phyloP scores from a whole-genome alignment of 2,113 vertebrate species.

The Ptychochromis oligacanthus region DNA sequence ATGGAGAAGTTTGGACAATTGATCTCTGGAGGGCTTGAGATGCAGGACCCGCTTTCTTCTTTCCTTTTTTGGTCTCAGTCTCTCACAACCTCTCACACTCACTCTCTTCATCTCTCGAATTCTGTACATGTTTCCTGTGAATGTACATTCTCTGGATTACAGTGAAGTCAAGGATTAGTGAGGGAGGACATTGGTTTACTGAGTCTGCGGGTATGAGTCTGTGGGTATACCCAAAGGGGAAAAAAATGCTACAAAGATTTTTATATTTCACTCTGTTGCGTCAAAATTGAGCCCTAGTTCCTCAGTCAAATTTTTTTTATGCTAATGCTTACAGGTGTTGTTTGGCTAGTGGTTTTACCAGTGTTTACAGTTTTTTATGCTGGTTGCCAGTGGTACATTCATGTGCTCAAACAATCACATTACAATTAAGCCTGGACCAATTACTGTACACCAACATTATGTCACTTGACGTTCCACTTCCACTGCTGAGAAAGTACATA shows the following conservation, averaged over 20 bases:
- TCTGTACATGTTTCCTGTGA: conserved; percentile 39
- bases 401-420: background rate
- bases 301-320: background rate
- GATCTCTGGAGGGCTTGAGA: conserved; percentile 75
- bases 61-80: conserved; percentile 12
- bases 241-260: fast-evolving
- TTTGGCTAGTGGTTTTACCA: background rate
- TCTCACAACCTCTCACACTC: conserved; percentile 5
- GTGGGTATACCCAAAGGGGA: background rate
- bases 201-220: conserved; percentile 27
- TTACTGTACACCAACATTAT: background rate
- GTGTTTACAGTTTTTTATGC: background rate
- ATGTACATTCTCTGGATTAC: conserved; percentile 72
- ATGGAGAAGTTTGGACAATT: conserved; percentile 81
- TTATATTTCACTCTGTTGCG: background rate
- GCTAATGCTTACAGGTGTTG: background rate
- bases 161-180: conserved; percentile 36
- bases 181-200: conserved; percentile 30
- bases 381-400: background rate
- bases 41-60: conserved; percentile 51
- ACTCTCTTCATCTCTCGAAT: background rate
- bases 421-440: background rate
- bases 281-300: background rate
- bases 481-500: background rate
- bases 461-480: background rate